phyloP scores from a whole-genome alignment of 2,888 invertebrate genomes.

The Parelbella ahira region DNA sequence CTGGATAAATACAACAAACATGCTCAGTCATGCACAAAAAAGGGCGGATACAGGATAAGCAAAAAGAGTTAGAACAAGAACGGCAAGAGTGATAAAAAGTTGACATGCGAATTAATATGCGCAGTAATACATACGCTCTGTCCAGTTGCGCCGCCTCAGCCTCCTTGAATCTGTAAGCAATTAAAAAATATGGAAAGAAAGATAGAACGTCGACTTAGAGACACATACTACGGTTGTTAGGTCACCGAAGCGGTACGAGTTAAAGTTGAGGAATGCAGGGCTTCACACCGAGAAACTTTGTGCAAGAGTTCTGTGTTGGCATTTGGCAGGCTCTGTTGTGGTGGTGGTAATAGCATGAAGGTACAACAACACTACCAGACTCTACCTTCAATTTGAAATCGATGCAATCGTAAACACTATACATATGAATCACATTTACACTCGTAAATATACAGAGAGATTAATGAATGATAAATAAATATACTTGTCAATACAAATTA shows the following conservation, averaged over 20 bases:
- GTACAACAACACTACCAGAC: conserved; percentile 27
- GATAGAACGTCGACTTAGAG: conserved; percentile 59
- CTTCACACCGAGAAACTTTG: conserved; percentile 55
- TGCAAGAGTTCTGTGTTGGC: conserved; percentile 55
- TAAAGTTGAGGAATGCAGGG: conserved; percentile 47
- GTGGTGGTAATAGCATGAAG: conserved; percentile 50
- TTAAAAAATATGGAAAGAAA: conserved; percentile 77
- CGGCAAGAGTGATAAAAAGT: conserved; percentile 46
- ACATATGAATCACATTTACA: too few relatives aligned
- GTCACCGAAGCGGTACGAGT: conserved; percentile 57
- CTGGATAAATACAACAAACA: not conserved
- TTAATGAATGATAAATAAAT: too few relatives aligned
- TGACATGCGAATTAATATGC: conserved; percentile 50
- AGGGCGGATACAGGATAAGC: conserved; percentile 32
- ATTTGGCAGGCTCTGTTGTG: conserved; percentile 49
- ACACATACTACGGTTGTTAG: conserved; percentile 44
- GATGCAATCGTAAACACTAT: conserved; percentile 20
- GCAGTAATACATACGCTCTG: conserved; percentile 88
- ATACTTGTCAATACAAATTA: too few relatives aligned
- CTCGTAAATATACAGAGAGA: too few relatives aligned
- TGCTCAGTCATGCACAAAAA: conserved; percentile 18
- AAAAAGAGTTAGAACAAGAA: conserved; percentile 39
- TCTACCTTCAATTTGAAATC: conserved; percentile 14
- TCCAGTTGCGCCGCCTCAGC: conserved; percentile 88
- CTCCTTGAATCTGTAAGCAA: conserved; percentile 92